A percentile compares a stretch with the other conserved stretches of the same genome.
Conservation (phyloP, 2,888 invertebrate genomes). For the Limenitis camilla region DNA sequence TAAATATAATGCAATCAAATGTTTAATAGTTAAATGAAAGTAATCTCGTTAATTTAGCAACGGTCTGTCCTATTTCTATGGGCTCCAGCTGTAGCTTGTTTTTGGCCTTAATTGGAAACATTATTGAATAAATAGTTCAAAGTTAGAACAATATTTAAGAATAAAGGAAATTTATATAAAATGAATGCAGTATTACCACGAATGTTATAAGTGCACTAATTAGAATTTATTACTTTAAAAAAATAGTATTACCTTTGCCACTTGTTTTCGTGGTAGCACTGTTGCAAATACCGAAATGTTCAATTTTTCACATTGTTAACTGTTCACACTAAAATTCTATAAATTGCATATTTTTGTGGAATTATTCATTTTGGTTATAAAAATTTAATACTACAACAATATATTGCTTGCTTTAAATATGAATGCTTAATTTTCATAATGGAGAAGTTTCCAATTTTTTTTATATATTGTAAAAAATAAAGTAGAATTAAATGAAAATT, state of each 20-base stretch:
- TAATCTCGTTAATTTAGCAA: constrained; percentile 10
- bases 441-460: no score
- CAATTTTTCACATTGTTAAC: constrained; percentile 16
- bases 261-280: constrained; percentile 19
- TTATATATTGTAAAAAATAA: no score
- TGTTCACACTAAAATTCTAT: constrained; percentile 6
- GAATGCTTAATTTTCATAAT: constrained; percentile 45
- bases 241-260: background rate
- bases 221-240: constrained; percentile 8
- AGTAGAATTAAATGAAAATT: no score
- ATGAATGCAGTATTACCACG: constrained; percentile 34
- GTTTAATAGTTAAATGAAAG: constrained; percentile 6
- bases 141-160: constrained; percentile 30
- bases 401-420: constrained; percentile 43
- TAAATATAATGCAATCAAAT: constrained; percentile 23
- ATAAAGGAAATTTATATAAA: constrained; percentile 18
- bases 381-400: constrained; percentile 37
- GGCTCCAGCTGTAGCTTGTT: constrained; percentile 27
- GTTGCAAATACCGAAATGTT: constrained; percentile 19
- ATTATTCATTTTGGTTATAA: constrained; percentile 7
- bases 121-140: constrained; percentile 29
- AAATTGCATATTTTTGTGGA: constrained; percentile 13
- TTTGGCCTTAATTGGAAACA: constrained; percentile 25
- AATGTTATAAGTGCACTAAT: constrained; percentile 29
- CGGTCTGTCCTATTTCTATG: constrained; percentile 4